Percentiles rank a stretch among this genome's conserved stretches.
phyloP scores from a whole-genome alignment of 2,113 vertebrate species.

The Xiphophorus maculatus region DNA sequence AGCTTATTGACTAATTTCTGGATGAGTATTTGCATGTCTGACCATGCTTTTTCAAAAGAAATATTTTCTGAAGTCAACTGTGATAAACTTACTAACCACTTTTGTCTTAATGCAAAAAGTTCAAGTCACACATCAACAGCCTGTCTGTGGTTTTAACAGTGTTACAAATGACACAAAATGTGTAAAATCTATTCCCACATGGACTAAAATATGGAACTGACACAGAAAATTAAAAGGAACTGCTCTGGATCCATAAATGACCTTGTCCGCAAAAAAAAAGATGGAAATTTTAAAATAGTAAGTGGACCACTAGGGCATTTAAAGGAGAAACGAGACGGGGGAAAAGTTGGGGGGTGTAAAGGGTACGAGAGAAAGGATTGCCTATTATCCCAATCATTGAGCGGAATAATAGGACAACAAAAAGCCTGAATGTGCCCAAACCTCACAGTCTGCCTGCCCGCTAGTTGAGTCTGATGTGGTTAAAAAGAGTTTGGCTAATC shows the following conservation, averaged over 20 bases:
- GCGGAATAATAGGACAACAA: slow-evolving; percentile 84
- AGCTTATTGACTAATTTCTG: slow-evolving; percentile 13
- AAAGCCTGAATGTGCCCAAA: slow-evolving; percentile 72
- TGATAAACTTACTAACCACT: slow-evolving; percentile 15
- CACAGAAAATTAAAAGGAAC: slow-evolving; percentile 16
- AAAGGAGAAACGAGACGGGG: slow-evolving; percentile 69
- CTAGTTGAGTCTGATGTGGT: slow-evolving; percentile 56
- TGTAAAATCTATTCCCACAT: neutral
- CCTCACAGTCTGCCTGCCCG: slow-evolving; percentile 39
- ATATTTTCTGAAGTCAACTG: slow-evolving; percentile 29
- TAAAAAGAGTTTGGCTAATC: slow-evolving; percentile 78
- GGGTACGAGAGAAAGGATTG: slow-evolving; percentile 67
- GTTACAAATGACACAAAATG: slow-evolving; percentile 9
- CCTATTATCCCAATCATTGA: slow-evolving; percentile 83
- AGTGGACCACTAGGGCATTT: slow-evolving; percentile 73
- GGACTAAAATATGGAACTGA: neutral
- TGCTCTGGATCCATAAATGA: slow-evolving; percentile 37
- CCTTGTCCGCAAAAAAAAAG: slow-evolving; percentile 54
- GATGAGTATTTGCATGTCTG: slow-evolving; percentile 25
- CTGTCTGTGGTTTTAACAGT: neutral
- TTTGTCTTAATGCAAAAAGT: slow-evolving; percentile 6
- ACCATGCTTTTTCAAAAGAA: slow-evolving; percentile 39
- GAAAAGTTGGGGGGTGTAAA: slow-evolving; percentile 45
- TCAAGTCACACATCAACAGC: neutral
- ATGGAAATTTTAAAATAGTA: slow-evolving; percentile 61